These are phyloP conservation scores for Aphrocallistes beatrix DNA, from an alignment of 37 sponge, comb jelly and placozoan species.

Conservation along the genomic window DNA sequence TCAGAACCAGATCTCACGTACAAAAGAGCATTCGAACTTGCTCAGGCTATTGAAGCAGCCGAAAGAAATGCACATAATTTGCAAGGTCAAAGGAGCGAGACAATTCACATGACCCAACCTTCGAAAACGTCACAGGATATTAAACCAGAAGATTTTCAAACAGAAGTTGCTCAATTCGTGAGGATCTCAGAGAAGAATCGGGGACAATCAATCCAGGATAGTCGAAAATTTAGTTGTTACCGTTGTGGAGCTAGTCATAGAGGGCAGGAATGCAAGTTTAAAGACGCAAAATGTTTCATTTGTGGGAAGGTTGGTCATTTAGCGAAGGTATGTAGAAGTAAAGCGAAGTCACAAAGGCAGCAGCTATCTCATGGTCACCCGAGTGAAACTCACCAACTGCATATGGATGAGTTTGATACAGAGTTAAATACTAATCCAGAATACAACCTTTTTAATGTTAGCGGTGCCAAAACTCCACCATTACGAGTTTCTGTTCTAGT, in stretches of 20 bases:
- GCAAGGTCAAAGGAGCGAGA: not conserved
- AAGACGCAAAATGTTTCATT: slow-evolving; percentile 13
- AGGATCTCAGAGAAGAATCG: too few relatives aligned
- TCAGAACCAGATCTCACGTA: slow-evolving; percentile 16
- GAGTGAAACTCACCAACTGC: too few relatives aligned
- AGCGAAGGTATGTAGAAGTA: slow-evolving; percentile 25
- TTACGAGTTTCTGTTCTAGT: not conserved
- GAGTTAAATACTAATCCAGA: too few relatives aligned
- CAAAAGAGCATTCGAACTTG: slow-evolving; percentile 23
- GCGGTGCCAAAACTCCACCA: not conserved
- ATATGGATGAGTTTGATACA: too few relatives aligned
- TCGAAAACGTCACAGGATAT: not conserved
- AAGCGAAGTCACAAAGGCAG: too few relatives aligned
- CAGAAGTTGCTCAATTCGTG: not conserved
- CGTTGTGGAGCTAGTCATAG: slow-evolving; percentile 30
- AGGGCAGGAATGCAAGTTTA: slow-evolving; percentile 6
- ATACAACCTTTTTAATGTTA: too few relatives aligned
- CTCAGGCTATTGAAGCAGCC: slow-evolving; percentile 26
- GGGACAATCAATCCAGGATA: too few relatives aligned
- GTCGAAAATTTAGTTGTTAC: too few relatives aligned
- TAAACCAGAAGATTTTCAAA: not conserved
- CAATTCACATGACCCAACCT: too few relatives aligned
- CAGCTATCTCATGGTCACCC: too few relatives aligned
- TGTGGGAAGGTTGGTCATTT: slow-evolving; percentile 34
- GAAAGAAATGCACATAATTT: not conserved